phyloP scores from a whole-genome alignment of 2,113 vertebrate species.

The Psittacula cyanocephala region DNA sequence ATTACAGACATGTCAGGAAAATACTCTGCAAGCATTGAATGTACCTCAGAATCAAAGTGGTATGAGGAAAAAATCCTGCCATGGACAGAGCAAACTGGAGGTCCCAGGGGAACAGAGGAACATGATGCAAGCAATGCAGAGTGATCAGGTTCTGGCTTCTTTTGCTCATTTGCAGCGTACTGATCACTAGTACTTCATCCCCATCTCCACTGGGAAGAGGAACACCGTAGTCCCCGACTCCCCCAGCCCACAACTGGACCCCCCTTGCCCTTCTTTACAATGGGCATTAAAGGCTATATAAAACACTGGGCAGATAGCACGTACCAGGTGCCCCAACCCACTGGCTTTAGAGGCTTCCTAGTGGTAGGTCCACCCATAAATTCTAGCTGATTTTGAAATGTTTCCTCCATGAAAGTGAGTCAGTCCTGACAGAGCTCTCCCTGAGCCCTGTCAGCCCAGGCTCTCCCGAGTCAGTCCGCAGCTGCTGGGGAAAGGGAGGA shows the following conservation, averaged over 20 bases:
- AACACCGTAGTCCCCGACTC: fast-evolving
- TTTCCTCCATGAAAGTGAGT: neutral
- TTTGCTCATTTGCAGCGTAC: neutral
- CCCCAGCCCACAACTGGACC: neutral
- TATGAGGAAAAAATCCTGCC: neutral
- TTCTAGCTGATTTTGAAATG: neutral
- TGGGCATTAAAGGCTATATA: neutral
- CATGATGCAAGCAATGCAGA: fast-evolving
- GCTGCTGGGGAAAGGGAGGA: neutral
- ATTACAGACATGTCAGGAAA: neutral
- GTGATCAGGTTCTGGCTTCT: neutral
- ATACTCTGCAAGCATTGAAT: neutral
- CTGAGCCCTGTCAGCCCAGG: neutral
- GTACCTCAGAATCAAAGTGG: neutral
- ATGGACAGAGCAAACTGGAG: neutral
- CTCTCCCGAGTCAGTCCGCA: neutral
- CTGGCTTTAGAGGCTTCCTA: neutral
- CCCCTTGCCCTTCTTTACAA: neutral
- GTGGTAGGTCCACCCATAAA: neutral
- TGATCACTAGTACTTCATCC: neutral
- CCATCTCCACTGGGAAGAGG: fast-evolving
- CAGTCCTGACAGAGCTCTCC: neutral
- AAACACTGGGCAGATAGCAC: neutral
- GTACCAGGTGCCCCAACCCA: neutral
- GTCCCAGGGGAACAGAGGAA: neutral